Conservation (phyloP, 2,113 vertebrate species). For the Carassius gibelio region DNA sequence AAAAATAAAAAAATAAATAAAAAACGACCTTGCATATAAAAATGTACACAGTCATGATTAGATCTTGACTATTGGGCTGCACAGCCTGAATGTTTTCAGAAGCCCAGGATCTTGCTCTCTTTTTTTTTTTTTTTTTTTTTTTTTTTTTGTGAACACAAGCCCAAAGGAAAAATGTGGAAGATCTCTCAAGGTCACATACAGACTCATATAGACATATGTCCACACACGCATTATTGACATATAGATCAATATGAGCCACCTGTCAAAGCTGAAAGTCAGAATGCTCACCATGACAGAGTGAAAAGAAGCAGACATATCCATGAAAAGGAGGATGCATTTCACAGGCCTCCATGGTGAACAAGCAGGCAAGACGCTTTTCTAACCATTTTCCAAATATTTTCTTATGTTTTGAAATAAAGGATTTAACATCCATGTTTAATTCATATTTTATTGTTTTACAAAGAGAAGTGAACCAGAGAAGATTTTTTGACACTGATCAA, state of each 20-base stretch:
- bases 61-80: not conserved
- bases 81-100: not conserved
- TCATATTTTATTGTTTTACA: no score
- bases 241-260: constrained; percentile 18
- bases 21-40: not conserved
- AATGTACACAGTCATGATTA: not conserved
- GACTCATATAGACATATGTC: not conserved
- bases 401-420: no score
- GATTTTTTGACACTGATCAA: no score
- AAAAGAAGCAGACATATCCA: constrained; percentile 10
- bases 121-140: not conserved
- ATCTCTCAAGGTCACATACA: constrained; percentile 32
- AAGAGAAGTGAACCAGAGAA: no score
- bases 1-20: no score
- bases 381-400: no score
- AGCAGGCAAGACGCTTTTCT: not conserved
- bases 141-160: not conserved
- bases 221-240: constrained; percentile 34
- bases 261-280: constrained; percentile 14
- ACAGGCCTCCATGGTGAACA: not conserved
- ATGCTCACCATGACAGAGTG: not conserved
- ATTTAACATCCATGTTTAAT: no score
- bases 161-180: not conserved
- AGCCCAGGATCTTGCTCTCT: not conserved
- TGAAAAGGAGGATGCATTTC: not conserved